Evolutionary conservation across 2,888 invertebrate species (phyloP), one percentile per base, ranked within the genome.

Genomic region (Acleris sparsana): DNA sequence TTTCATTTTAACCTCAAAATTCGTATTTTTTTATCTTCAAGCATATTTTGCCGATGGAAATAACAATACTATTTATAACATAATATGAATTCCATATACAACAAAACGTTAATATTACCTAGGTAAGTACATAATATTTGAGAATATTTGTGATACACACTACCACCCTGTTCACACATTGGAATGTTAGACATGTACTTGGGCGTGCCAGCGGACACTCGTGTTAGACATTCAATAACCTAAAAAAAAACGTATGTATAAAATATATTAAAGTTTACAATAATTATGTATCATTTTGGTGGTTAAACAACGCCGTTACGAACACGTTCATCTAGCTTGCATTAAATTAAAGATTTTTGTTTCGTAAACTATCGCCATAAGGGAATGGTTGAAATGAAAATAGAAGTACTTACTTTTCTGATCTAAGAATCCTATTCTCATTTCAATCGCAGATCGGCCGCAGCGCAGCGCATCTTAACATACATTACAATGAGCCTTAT

Each of bases 371-470:
- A 51, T 60, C 25, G 56, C 51, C 52, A 52, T 57, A 55, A 64
- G 63, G 64, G 63, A 72, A 70, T 79, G 91, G 91, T 86, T 91
- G 86, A 91, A 92, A 91, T 90, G 91, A 92, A 87, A 91, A 92
- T 91, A 92, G 91, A 92, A 92, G 85, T 84, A 73, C 39, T 39
- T 11, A 39, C 4, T 39, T 13, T 39, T 13, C 13, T 13, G 39
- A 33, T 33, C 77, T 79, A 81, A 79, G 65, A 83, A 85, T 91
- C 91, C 91, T 92, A 91, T 92, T 92, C 80, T 88, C 90, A 89
- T 89, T 89, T 89, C 80, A 89, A 87, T 89, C 89, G 20, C 9
- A 11, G 33, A 29, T 17, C 65, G 29, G 51, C 61, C 56, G 56
- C 65, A 51, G 29, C 56, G 56, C 65, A 51, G 29, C n/a, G 48